Evolutionary conservation across 1,140 invertebrate species (phyloP), one percentile per base, ranked within the genome.

Genomic region (Cataglyphis hispanica): DNA sequence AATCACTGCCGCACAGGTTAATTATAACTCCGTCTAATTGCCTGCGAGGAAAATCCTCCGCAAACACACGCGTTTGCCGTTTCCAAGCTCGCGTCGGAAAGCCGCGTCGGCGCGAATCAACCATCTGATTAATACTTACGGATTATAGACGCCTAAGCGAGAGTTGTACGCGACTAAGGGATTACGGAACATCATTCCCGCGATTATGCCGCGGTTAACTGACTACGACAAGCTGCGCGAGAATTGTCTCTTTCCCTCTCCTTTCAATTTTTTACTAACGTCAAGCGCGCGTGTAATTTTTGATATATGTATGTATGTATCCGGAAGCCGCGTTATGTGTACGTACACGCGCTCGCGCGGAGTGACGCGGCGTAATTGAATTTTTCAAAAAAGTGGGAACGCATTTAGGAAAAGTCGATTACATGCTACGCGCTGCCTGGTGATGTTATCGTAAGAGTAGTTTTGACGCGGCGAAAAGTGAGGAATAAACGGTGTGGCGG

Each of bases 1-100:
- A 88, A 91, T 91, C 63, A 87, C 67, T 56, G 22, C 34, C 66
- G 50, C 10, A 43, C 60, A 46, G 75, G 37, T 89, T 88, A 87
- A 89, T 91, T 89, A 91, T 91, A 91, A 91, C 87, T 91, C 86
- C n/a, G 58, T 31, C 80, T 91, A 89, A 91, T 91, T 91, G 86
- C 85, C 80, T 64, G 40, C 63, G n/a, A 56, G 58, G 76, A 67
- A 72, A 86, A 83, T 89, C 84, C 61, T 88, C 46, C 7, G 37
- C 37, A 76, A 83, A 77, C 70, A 72, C 72, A 31, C 22, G 58
- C 56, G 37, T 31, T 83, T 31, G 53, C 67, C 67, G 31, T 83
- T 74, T 37, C 19, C 25, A 27, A 37, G n/a, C n/a, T 16, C 27
- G 31, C 31, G 27, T 37, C 8, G 19, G 31, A 25, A 53, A 69